A percentile compares a stretch with the other conserved stretches of the same genome.
Conservation (phyloP, 2,113 vertebrate species). For the Urocolius indicus region DNA sequence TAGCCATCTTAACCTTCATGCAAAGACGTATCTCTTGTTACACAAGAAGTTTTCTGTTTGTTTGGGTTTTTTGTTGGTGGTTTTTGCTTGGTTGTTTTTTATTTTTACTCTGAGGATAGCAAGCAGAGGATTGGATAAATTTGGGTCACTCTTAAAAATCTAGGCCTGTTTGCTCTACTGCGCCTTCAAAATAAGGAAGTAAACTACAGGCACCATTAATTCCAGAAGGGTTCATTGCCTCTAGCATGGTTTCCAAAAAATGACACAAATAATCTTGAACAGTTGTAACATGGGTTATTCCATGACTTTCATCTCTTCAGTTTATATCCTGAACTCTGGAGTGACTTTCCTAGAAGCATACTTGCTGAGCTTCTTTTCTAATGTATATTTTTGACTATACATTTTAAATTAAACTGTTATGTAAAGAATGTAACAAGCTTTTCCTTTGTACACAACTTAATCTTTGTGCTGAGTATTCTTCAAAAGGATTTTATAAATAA, state of each 20-base stretch:
- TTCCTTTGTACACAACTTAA: conserved; percentile 78
- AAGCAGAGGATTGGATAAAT: conserved; percentile 24
- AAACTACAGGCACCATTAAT: conserved; percentile 63
- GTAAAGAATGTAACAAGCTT: conserved; percentile 77
- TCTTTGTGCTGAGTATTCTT: conserved; percentile 82
- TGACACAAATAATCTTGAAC: conserved; percentile 33
- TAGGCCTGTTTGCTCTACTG: conserved; percentile 38
- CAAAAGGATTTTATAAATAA: conserved; percentile 83
- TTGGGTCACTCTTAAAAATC: conserved; percentile 52
- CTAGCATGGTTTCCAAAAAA: conserved; percentile 38
- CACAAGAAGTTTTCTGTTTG: conserved; percentile 32
- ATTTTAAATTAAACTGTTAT: conserved; percentile 77
- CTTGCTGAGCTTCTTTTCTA: conserved; percentile 67
- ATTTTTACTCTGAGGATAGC: neutral
- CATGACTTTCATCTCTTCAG: conserved; percentile 52
- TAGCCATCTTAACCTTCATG: conserved; percentile 66
- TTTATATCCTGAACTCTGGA: conserved; percentile 59
- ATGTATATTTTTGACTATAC: conserved; percentile 68
- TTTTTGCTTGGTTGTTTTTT: neutral
- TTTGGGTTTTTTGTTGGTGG: neutral
- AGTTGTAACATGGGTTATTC: conserved; percentile 35
- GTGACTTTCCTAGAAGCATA: conserved; percentile 62
- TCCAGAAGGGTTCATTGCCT: conserved; percentile 46
- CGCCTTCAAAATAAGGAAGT: conserved; percentile 68
- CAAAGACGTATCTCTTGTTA: conserved; percentile 58